Conservation (phyloP, 92 coral and sea anemone species). For the Hydrozoanthus gracilis region DNA sequence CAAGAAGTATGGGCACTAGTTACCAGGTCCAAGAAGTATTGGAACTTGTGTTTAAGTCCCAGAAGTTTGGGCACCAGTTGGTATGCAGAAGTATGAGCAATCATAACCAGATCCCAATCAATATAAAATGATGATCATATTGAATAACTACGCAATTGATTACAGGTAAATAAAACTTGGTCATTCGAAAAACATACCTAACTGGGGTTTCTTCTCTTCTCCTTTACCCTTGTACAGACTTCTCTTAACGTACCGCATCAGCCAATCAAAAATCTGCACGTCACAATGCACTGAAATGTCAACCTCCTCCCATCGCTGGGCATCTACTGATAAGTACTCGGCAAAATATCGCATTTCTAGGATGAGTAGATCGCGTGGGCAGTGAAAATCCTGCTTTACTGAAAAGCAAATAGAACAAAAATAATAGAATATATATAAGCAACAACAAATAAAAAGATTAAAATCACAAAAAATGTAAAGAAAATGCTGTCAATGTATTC, state of each 20-base stretch:
- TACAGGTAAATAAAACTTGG: too few species aligned
- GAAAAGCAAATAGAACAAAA: background rate
- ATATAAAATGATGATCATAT: background rate
- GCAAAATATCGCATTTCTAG: conserved; percentile 97
- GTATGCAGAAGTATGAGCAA: too few species aligned
- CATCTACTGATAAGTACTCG: conserved; percentile 92
- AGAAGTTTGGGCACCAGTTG: too few species aligned
- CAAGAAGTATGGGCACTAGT: too few species aligned
- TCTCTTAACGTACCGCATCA: conserved; percentile 96
- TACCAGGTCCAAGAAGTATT: too few species aligned
- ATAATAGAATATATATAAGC: too few species aligned
- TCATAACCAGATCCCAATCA: too few species aligned
- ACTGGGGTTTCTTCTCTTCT: conserved; percentile 62
- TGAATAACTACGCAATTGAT: too few species aligned
- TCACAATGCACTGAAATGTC: conserved; percentile 99
- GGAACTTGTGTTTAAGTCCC: too few species aligned
- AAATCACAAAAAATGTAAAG: too few species aligned
- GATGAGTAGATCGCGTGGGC: conserved; percentile 94
- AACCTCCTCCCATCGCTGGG: conserved; percentile 98
- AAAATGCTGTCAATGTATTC: too few species aligned
- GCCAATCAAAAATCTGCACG: conserved; percentile 98
- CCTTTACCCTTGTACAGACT: conserved; percentile 63
- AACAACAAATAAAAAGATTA: too few species aligned
- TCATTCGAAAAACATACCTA: conserved; percentile 60
- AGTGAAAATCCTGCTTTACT: conserved; percentile 96